Evolutionary conservation across 2,113 vertebrate genomes (phyloP).

Genomic region (Rhinolophus ferrumequinum): DNA sequence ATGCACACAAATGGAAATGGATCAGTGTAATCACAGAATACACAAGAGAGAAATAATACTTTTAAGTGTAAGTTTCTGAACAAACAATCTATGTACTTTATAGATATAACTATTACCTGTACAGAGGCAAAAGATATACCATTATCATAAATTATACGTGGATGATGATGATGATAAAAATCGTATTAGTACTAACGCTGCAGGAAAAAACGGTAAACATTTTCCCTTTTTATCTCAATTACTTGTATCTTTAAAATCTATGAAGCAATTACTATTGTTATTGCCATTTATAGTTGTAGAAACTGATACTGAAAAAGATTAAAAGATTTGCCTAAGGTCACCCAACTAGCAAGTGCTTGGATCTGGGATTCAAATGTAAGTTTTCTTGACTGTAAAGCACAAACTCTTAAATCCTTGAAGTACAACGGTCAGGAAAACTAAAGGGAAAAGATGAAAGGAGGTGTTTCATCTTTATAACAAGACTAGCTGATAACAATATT

Average conservation of each 20-base stretch:
- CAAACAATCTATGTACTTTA: not conserved
- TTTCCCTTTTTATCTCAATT: not conserved
- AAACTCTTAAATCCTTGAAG: not conserved
- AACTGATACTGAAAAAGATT: not conserved
- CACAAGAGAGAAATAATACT: not conserved
- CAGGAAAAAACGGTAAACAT: not conserved
- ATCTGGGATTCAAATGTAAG: not conserved
- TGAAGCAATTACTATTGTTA: not conserved
- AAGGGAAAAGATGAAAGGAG: not conserved
- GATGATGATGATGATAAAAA: not conserved
- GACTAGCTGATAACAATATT: conserved; percentile 10
- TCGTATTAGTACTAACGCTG: not conserved
- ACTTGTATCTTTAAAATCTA: not conserved
- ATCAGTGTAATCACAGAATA: not conserved
- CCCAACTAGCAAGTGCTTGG: not conserved
- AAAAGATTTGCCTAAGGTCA: not conserved
- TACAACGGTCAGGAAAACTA: not conserved
- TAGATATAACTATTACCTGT: not conserved
- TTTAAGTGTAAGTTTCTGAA: not conserved
- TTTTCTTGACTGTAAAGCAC: not conserved
- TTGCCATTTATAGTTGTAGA: not conserved
- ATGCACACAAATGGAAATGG: not conserved
- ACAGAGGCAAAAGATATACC: not conserved
- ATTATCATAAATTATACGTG: not conserved
- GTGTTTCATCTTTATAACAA: conserved; percentile 19